These are phyloP conservation scores for Hoplostethus mediterraneus DNA, from an alignment of 2,797 vertebrate species.

Conservation along the genomic window DNA sequence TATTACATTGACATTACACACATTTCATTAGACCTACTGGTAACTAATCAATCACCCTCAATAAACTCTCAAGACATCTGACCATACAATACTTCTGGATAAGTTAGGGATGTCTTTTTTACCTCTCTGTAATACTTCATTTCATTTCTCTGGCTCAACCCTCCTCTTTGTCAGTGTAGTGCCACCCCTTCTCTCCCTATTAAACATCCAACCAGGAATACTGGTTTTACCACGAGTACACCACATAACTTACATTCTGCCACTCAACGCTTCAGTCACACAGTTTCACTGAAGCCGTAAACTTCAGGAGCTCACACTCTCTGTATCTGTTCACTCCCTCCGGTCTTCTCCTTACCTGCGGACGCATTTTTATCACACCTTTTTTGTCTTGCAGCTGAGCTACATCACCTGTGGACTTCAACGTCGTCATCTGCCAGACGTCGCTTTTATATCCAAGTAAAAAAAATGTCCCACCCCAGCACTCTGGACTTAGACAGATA, in stretches of 20 bases:
- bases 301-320: slow-evolving; percentile 29
- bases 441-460: slow-evolving; percentile 7
- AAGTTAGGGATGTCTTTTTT: too few species aligned
- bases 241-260: slow-evolving; percentile 80
- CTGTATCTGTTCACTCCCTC: not conserved
- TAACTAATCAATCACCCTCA: too few species aligned
- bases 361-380: not conserved
- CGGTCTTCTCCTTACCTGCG: not conserved
- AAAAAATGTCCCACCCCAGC: slow-evolving; percentile 76
- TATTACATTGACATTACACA: too few species aligned
- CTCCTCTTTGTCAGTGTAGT: slow-evolving; percentile 29
- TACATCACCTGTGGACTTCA: slow-evolving; percentile 22
- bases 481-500: slow-evolving; percentile 77
- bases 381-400: too few species aligned
- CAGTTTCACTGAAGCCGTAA: slow-evolving; percentile 80
- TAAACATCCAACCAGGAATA: slow-evolving; percentile 74
- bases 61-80: too few species aligned
- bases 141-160: slow-evolving; percentile 19
- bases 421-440: slow-evolving; percentile 4
- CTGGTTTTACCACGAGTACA: slow-evolving; percentile 77
- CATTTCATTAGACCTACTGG: too few species aligned
- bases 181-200: slow-evolving; percentile 57
- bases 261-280: slow-evolving; percentile 57
- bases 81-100: too few species aligned
- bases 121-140: too few species aligned